Evolutionary conservation across 2,797 vertebrate genomes (phyloP), one percentile per base, ranked within the genome.

Genomic region (Gorsachius magnificus): DNA sequence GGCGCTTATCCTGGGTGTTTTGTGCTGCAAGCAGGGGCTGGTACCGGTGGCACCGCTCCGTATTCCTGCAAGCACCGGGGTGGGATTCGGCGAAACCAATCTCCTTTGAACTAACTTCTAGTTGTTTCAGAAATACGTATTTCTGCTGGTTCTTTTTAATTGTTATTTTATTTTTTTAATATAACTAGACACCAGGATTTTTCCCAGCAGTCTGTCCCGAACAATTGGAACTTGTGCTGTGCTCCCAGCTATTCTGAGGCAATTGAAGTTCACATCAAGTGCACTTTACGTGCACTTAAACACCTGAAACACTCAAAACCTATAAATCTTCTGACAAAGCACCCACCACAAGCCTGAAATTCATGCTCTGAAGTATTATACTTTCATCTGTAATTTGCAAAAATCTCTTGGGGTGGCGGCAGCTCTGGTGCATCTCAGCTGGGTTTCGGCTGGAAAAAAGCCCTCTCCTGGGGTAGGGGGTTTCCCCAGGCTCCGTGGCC

Each of bases 11-110:
- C 29, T 1, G 38, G 46, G 45, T 16, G 29, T 35, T 31, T 7
- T 1, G 1, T 29, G 3, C 33, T 3, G 26, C 1, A 13, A 13
- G 38, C 20, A 25, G 8, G 5, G 53, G 25, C 31, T 2, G 21
- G 35, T 8, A 4, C 71, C 1, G 2, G 2, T 7, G 45, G 11
- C 45, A 41, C 11, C 13, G 5, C 48, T 20, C 70, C 10, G 1
- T 1, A 0, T 20, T 35, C 66, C 71, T 11, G 2, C 6, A 1
- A 1, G 10, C 10, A 0, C 45, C 3, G 4, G 18, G 4, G 1
- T 43, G n/a, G 46, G 10, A 9, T 41, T 45, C 2, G 2, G 50
- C 45, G 56, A 38, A n/a, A 3, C 38, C 19, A 12, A 2, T 6
- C 43, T 64, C n/a, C 17, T 66, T 24, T 6, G 7, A 36, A 5